A percentile compares a stretch with the other conserved stretches of the same genome.
Conservation (phyloP, 35 echinoderm and acorn worm species). For the Patiria miniata region DNA sequence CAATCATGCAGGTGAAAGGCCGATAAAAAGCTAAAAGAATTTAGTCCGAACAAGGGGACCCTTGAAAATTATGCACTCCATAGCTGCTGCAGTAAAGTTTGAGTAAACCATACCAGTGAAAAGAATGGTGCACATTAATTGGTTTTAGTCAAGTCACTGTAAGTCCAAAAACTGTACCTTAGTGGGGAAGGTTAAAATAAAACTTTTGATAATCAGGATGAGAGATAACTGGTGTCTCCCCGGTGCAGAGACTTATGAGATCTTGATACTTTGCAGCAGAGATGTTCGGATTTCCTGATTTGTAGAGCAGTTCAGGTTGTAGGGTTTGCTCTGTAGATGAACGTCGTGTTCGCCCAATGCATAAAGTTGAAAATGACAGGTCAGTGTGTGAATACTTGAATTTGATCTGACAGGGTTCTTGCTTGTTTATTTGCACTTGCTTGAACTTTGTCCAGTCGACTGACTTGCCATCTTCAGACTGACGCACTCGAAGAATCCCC, state of each 20-base stretch:
- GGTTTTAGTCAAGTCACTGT: no score
- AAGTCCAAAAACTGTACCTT: no score
- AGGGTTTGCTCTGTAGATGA: background rate
- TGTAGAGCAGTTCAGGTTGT: background rate
- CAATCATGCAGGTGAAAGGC: no score
- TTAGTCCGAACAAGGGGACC: no score
- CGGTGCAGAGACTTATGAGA: background rate
- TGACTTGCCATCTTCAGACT: background rate
- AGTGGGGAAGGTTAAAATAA: background rate
- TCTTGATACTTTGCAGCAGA: background rate
- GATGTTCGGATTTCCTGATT: background rate
- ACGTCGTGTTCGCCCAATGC: background rate
- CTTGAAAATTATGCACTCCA: no score
- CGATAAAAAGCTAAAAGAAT: no score
- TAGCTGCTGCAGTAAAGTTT: no score
- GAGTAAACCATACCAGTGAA: no score
- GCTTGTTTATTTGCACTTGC: background rate
- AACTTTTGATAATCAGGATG: background rate
- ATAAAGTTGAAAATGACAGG: background rate
- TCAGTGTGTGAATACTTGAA: background rate
- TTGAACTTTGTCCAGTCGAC: slow-evolving; percentile 27
- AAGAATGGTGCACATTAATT: no score
- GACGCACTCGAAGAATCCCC: background rate
- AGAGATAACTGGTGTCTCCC: background rate
- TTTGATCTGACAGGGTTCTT: background rate